Evolutionary conservation across 2,113 vertebrate species (phyloP).

Genomic region (Salvelinus sp.): DNA sequence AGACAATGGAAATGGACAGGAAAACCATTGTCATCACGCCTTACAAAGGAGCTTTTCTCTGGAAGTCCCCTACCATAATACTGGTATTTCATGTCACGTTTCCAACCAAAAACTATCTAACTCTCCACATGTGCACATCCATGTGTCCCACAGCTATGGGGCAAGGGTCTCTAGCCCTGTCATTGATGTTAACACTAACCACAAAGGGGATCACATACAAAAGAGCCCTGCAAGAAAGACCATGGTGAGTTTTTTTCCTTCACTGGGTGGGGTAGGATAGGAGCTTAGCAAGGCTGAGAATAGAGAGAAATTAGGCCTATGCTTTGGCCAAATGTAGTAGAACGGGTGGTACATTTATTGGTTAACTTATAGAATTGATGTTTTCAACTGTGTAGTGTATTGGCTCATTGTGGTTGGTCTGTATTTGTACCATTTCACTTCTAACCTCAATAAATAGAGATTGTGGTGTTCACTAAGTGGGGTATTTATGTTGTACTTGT

Average conservation of each 20-base stretch:
- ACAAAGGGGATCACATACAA: slow-evolving; percentile 60
- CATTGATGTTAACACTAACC: slow-evolving; percentile 63
- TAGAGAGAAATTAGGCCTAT: not conserved
- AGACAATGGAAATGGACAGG: slow-evolving; percentile 57
- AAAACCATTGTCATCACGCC: slow-evolving; percentile 64
- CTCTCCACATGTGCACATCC: slow-evolving; percentile 87
- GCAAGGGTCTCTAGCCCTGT: slow-evolving; percentile 65
- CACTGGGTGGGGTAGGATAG: not conserved
- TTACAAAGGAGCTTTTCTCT: slow-evolving; percentile 92
- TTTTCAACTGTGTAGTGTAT: not conserved
- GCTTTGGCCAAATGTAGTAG: not conserved
- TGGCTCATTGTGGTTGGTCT: too few relatives aligned
- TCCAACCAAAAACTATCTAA: slow-evolving; percentile 79
- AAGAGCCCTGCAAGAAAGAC: slow-evolving; percentile 59
- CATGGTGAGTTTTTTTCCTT: slow-evolving; percentile 78
- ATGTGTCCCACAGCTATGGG: slow-evolving; percentile 81
- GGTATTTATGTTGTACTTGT: too few relatives aligned
- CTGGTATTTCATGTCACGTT: slow-evolving; percentile 81
- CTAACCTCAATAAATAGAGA: too few relatives aligned
- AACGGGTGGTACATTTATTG: not conserved
- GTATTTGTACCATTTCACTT: too few relatives aligned
- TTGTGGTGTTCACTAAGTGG: too few relatives aligned
- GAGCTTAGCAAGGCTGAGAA: not conserved
- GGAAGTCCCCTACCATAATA: slow-evolving; percentile 79
- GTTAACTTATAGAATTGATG: not conserved